A percentile compares a stretch with the other conserved stretches of the same genome.
Evolutionary conservation across 2,888 invertebrate genomes (phyloP).

Genomic region (Hipparchia semele): DNA sequence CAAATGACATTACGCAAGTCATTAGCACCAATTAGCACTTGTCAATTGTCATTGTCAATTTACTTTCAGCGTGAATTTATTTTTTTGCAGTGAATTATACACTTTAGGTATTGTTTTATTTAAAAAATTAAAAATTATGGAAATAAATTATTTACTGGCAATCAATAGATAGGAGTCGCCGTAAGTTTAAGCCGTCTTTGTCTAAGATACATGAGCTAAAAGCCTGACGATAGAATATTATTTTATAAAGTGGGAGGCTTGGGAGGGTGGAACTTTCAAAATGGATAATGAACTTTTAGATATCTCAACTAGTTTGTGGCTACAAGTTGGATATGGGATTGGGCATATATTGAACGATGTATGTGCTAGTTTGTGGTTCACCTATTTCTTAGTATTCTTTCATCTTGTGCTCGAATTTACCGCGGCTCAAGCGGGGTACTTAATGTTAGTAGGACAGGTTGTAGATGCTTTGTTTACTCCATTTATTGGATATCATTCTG

Average conservation of each 20-base stretch:
- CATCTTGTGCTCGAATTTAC: conserved; percentile 83
- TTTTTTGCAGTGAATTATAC: too few species aligned
- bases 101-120: too few species aligned
- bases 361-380: conserved; percentile 97
- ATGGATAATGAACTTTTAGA: conserved; percentile 78
- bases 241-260: neutral
- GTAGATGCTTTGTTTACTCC: conserved; percentile 94
- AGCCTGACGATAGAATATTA: neutral
- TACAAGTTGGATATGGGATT: conserved; percentile 86
- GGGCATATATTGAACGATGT: conserved; percentile 97
- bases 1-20: too few species aligned
- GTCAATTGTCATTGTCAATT: too few species aligned
- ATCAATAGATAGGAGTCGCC: too few species aligned
- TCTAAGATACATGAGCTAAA: too few species aligned
- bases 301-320: conserved; percentile 68
- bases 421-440: conserved; percentile 81
- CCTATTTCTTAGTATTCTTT: conserved; percentile 93
- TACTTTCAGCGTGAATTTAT: too few species aligned
- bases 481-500: conserved; percentile 93
- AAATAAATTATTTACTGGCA: too few species aligned
- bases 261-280: neutral
- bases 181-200: too few species aligned
- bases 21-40: too few species aligned
- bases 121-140: too few species aligned
- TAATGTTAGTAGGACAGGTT: conserved; percentile 92